Base-by-base conservation (phyloP, 1,140 invertebrate genomes). In the Solen grandis region DNA sequence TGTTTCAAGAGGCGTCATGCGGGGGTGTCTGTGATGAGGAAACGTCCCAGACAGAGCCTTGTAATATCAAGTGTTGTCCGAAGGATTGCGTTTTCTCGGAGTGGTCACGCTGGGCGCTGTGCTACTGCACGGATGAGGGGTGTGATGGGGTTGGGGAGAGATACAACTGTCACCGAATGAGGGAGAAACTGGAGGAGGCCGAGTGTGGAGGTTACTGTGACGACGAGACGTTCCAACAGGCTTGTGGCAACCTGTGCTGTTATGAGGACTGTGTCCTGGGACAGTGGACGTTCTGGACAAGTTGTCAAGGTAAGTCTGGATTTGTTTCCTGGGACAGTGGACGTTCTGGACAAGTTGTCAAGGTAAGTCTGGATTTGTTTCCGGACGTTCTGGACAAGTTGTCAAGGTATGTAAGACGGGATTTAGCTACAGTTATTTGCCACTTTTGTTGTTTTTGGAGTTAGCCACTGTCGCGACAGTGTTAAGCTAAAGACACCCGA, bases 181-280 rank as follows among this genome's bases (percentile, higher is more conserved):
- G 85, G 16, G 22, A 75, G 31, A 77, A 74, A 50, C 41, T 60
- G 22, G 29, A 29, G 22, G 27, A 57, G 35, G 55, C 76, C 0
- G 19, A 31, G 27, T 86, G 85, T 31, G 85, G 85, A 5, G 85
- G 85, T 14, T 84, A 83, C 80, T 86, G 85, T 68, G 83, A 84
- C 25, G 59, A 74, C 41, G 38, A 22, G 10, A 77, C 52, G 0
- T 25, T 59, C 5, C 60, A 86, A 29, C 25, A 60, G 35, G 38
- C 25, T 5, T 86, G 85, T 54, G 76, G 79, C 16, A 46, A 62
- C 19, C 76, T 84, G 16, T 86, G 85, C 63, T 86, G 85, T 66
- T 86, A 82, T 62, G 75, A 54, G 25, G 82, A 84, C 69, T 86
- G 85, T 57, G 68, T 84, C 13, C 22, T 74, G 27, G 80, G 82